These are phyloP conservation scores for Vidua macroura DNA, from an alignment of 2,113 vertebrate species.

Conservation along the genomic window DNA sequence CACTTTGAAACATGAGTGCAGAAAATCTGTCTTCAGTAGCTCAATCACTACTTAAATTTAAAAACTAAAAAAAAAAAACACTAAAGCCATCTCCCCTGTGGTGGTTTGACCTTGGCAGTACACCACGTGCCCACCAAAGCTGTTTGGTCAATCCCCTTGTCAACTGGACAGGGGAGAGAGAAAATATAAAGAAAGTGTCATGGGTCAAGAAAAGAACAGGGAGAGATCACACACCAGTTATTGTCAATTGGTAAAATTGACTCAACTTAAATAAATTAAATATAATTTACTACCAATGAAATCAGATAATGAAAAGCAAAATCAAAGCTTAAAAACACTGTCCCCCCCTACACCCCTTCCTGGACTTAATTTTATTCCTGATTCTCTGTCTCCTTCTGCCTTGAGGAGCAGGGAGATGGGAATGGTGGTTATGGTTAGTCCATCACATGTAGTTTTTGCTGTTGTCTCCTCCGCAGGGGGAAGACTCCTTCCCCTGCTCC, in stretches of 20 bases:
- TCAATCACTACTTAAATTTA: accelerated
- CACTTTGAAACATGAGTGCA: neutral
- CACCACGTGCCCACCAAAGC: neutral
- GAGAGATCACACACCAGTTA: neutral
- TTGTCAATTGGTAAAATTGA: neutral
- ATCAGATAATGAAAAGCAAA: neutral
- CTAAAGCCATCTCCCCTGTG: neutral
- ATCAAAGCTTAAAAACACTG: neutral
- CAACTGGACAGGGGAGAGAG: neutral
- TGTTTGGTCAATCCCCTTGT: neutral
- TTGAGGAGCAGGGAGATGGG: neutral
- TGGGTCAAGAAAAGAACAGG: neutral
- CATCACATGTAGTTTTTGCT: neutral
- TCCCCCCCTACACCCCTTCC: neutral
- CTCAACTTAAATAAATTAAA: neutral
- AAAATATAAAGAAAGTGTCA: neutral
- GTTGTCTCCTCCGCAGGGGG: neutral
- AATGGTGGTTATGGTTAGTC: neutral
- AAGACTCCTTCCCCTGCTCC: neutral
- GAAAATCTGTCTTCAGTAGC: neutral
- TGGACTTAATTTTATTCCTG: neutral
- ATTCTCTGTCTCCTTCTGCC: neutral
- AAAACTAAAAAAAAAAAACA: neutral
- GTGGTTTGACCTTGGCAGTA: neutral
- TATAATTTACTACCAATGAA: neutral